Evolutionary conservation across 2,113 vertebrate genomes (phyloP).

Genomic region (Astur gentilis): DNA sequence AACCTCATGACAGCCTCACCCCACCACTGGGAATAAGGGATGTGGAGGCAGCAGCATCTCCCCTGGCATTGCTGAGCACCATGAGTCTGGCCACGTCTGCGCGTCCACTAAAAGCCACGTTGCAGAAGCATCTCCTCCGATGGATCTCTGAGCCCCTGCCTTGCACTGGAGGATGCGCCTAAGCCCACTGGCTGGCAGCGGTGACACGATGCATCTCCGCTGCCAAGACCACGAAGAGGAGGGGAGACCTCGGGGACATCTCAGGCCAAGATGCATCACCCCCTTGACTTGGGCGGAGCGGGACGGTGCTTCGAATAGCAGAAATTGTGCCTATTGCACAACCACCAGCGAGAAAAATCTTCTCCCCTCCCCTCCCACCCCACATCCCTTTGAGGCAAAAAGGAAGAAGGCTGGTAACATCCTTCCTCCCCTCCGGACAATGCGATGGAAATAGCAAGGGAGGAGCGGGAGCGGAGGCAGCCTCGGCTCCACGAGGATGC

Average conservation of each 20-base stretch:
- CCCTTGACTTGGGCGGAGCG: not conserved
- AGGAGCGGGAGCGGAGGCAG: not conserved
- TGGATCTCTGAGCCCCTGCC: not conserved
- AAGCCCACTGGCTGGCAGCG: not conserved
- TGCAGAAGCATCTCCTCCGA: not conserved
- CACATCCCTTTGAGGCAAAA: not conserved
- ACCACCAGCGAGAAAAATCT: not conserved
- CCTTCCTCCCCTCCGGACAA: constrained; percentile 43
- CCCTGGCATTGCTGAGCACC: not conserved
- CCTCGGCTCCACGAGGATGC: not conserved
- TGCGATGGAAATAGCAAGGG: constrained; percentile 37
- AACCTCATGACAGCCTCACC: not conserved
- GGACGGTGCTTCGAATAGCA: not conserved
- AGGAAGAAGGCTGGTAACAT: constrained; percentile 50
- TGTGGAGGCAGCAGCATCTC: not conserved
- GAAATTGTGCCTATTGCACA: not conserved
- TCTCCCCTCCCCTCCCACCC: not conserved
- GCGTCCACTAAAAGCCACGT: fast-evolving
- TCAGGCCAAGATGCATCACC: not conserved
- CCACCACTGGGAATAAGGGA: not conserved
- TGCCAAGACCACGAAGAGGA: not conserved
- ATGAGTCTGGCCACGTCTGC: fast-evolving
- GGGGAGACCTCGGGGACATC: not conserved
- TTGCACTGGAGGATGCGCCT: not conserved
- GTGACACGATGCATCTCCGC: not conserved